phyloP scores from a whole-genome alignment of 2,113 vertebrate species.

The Mustela nigripes region DNA sequence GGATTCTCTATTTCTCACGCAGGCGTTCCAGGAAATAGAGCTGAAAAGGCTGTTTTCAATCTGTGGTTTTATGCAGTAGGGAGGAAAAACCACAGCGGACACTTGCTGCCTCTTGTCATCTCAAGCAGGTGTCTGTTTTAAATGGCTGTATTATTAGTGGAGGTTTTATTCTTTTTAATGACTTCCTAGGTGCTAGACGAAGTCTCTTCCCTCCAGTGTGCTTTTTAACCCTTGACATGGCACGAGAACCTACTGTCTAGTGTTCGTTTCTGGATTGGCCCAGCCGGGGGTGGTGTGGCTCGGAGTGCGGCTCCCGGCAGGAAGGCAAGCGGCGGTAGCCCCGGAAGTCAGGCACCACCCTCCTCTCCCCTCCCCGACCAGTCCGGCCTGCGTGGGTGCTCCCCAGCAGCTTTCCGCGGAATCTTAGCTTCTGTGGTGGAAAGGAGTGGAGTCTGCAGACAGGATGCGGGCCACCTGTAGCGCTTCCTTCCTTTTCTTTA shows the following conservation, averaged over 20 bases:
- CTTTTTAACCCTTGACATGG: not conserved
- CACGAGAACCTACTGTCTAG: not conserved
- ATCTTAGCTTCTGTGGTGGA: not conserved
- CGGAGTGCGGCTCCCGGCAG: not conserved
- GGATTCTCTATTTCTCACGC: not conserved
- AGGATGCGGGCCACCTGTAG: not conserved
- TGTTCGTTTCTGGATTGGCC: accelerated
- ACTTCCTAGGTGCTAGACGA: not conserved
- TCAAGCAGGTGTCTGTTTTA: not conserved
- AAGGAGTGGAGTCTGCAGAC: not conserved
- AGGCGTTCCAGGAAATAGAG: not conserved
- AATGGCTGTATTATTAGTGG: not conserved
- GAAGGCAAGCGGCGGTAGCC: not conserved
- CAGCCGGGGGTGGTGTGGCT: not conserved
- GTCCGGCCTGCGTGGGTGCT: accelerated
- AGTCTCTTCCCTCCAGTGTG: not conserved
- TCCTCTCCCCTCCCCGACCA: not conserved
- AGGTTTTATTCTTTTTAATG: not conserved
- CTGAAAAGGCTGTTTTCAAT: not conserved
- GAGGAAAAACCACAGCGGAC: not conserved
- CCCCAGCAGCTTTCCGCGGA: not conserved
- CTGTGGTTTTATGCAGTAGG: not conserved
- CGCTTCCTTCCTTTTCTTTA: not conserved
- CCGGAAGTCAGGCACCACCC: not conserved
- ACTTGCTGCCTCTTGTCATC: not conserved